Evolutionary conservation across 1,140 invertebrate genomes (phyloP).

Genomic region (Caenorhabditis latens): DNA sequence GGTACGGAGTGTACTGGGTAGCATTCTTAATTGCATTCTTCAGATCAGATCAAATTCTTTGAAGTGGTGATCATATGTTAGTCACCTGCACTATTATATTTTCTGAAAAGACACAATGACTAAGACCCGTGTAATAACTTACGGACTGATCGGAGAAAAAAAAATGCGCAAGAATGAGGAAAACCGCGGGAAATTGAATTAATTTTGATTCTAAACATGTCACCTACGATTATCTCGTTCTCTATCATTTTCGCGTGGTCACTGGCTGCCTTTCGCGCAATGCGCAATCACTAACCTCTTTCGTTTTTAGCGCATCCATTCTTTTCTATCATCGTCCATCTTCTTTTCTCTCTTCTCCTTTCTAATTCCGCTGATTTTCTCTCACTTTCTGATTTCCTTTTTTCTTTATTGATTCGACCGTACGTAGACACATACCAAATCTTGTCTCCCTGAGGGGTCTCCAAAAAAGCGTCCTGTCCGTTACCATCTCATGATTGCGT

Average conservation of each 20-base stretch:
- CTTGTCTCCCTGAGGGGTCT: background rate
- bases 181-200: constrained; percentile 23
- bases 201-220: constrained; percentile 21
- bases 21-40: background rate
- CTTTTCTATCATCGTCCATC: background rate
- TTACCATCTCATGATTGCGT: constrained; percentile 38
- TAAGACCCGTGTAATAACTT: background rate
- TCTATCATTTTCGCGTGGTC: constrained; percentile 17
- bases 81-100: constrained; percentile 5
- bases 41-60: background rate
- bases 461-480: background rate
- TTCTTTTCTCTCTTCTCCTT: background rate
- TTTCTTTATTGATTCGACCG: constrained; percentile 7
- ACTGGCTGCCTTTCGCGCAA: constrained; percentile 15
- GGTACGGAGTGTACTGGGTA: background rate
- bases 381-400: constrained; percentile 36
- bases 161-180: background rate
- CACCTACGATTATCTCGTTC: constrained; percentile 43
- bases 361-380: constrained; percentile 46
- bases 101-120: background rate
- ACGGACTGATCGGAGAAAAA: background rate
- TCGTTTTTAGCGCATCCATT: background rate
- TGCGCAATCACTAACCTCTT: constrained; percentile 1
- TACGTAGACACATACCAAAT: constrained; percentile 33
- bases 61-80: constrained; percentile 1